phyloP scores from a whole-genome alignment of 2,113 vertebrate species.

The Aleadryas rufinucha region DNA sequence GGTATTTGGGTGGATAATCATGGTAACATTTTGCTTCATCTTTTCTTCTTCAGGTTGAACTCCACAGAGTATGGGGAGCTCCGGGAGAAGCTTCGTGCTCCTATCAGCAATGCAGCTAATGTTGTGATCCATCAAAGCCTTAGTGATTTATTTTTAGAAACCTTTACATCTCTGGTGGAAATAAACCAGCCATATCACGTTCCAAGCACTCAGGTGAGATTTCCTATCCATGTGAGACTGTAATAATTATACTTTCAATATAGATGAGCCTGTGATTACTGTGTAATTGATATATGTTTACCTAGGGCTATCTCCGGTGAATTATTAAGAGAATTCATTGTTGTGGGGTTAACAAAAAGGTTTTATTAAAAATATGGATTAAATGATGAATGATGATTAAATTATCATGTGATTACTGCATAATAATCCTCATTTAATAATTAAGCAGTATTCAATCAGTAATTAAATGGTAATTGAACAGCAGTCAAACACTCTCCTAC shows the following conservation, averaged over 20 bases:
- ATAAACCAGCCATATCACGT: constrained; percentile 80
- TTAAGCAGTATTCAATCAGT: neutral
- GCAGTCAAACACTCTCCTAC: neutral
- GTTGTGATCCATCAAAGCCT: constrained; percentile 92
- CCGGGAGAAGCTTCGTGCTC: constrained; percentile 84
- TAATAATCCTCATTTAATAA: neutral
- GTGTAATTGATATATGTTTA: neutral
- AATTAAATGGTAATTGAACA: neutral
- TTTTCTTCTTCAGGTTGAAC: constrained; percentile 77
- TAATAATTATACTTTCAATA: neutral
- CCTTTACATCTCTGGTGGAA: constrained; percentile 86
- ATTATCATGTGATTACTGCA: neutral
- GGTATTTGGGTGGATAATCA: neutral
- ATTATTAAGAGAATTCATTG: neutral
- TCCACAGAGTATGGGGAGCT: constrained; percentile 89
- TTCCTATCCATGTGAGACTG: neutral
- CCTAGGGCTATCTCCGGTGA: neutral
- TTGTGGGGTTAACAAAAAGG: neutral
- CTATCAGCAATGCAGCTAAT: constrained; percentile 84
- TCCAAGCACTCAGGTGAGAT: constrained; percentile 82
- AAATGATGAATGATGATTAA: neutral
- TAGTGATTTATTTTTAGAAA: constrained; percentile 91
- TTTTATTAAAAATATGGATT: neutral
- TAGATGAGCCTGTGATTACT: neutral
- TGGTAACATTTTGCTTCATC: neutral